Evolutionary conservation across 2,113 vertebrate species (phyloP), one percentile per base, ranked within the genome.

Genomic region (Holacanthus passer): DNA sequence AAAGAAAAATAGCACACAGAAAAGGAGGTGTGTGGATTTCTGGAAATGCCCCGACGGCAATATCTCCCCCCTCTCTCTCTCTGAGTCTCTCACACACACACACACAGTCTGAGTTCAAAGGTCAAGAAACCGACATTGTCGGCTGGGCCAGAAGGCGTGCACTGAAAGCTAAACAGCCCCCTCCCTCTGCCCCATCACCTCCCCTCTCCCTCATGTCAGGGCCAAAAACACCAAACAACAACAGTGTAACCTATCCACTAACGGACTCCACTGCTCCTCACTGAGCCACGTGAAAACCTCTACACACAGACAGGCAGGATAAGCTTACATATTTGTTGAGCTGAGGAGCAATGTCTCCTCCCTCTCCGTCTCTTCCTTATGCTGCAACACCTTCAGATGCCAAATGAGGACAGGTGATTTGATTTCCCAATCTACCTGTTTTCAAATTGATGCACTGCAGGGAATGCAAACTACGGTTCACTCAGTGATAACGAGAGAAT

Each of bases 41-140:
- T 52, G 29, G 59, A 76, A 79, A 82, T 63, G 35, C 29, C 41
- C 62, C 29, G 2, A 27, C 59, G 35, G 52, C 27, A 52, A 53
- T 52, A 32, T 43, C 71, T 4, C 24, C 9, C 7, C 24, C 16
- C 2, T 19, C 52, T 53, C 41, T 58, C 41, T 3, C 53, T 20
- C 50, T 4, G 29, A 24, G 14, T 39, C 20, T 45, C 39, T 35
- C 84, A 39, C 68, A 58, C 66, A 80, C 43, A 85, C n/a, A 65
- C 24, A 20, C 32, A 20, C n/a, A n/a, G n/a, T n/a, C n/a, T n/a
- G 6, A 68, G 83, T 77, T 85, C 77, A 91, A 75, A 90, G 87
- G 86, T 91, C 85, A 80, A 75, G 37, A 62, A 76, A 76, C 72
- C 53, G 66, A 90, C 83, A 79, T 79, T 68, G 70, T 53, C 14